phyloP scores from a whole-genome alignment of 2,797 vertebrate genomes.

The Prunella strophiata region DNA sequence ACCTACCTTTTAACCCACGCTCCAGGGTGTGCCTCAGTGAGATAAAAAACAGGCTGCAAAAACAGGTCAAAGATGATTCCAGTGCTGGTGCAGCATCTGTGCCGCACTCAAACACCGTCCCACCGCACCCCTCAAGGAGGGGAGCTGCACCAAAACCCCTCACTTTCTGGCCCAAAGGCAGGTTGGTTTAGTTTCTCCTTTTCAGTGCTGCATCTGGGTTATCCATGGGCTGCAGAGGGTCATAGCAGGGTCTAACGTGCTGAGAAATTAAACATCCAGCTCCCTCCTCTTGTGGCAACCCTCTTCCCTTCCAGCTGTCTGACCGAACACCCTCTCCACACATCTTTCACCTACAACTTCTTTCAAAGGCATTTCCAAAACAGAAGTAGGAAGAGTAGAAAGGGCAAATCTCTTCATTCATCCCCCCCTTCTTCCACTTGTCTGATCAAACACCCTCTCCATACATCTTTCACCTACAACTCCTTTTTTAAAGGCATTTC shows the following conservation, averaged over 20 bases:
- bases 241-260: fast-evolving
- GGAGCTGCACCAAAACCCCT: background rate
- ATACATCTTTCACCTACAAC: background rate
- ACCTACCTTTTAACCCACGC: constrained; percentile 44
- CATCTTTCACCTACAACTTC: background rate
- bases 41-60: constrained; percentile 30
- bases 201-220: background rate
- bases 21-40: background rate
- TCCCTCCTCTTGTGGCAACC: background rate
- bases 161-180: background rate
- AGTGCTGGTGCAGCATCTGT: background rate
- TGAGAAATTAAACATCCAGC: background rate
- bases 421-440: fast-evolving
- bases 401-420: background rate
- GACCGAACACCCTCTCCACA: background rate
- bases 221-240: background rate
- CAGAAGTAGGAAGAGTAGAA: background rate
- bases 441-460: background rate
- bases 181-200: background rate
- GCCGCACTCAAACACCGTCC: fast-evolving
- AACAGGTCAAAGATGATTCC: constrained; percentile 18
- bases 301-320: background rate
- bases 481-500: background rate
- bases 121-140: fast-evolving
- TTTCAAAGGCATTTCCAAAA: background rate